Base-by-base conservation (phyloP, 2,888 invertebrate genomes). In the Chymomyza amoena region DNA sequence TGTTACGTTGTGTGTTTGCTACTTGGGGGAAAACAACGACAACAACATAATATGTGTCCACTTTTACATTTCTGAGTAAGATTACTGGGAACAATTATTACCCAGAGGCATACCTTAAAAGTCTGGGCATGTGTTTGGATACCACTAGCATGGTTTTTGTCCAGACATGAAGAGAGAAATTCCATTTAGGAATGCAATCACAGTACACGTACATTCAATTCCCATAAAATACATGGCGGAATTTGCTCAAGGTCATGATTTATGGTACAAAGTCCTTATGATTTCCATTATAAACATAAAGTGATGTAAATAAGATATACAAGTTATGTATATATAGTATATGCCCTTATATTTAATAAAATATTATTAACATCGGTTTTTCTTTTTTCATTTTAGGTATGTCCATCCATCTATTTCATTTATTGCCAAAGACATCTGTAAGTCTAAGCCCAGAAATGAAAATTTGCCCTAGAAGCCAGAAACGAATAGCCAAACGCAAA, bases 171-270 rank as follows among this genome's bases (percentile, higher is more conserved):
- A 6, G 7, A 9, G 5, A 32, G 7, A 9, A 32, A 32, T 1
- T 6, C 32, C 32, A 7, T 32, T 32, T 32, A 25, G 25, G 4
- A 25, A 25, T 25, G 4, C 25, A 25, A 25, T 3, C 25, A 3
- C 25, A 2, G 25, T 25, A 25, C 25, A 3, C 25, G 25, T 2
- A 1, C 25, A 25, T 25, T 25, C 82, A 86, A 84, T 79, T 89
- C 90, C 90, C 90, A 85, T 82, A 25, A 25, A 4, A 25, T 25
- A 25, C 83, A 89, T 90, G 89, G 81, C 80, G 81, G 79, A 76
- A 80, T 20, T 56, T 69, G 20, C 7, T 13, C 39, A 45, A 62
- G 68, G 50, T 18, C 4, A 60, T 72, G 70, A 75, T 75, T 80
- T 77, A 75, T 73, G 79, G 7, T 25, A 25, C 4, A 25, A 25